Percentiles rank a stretch among this genome's conserved stretches.
Evolutionary conservation across 2,113 vertebrate genomes (phyloP).

Genomic region (Empidonax traillii): DNA sequence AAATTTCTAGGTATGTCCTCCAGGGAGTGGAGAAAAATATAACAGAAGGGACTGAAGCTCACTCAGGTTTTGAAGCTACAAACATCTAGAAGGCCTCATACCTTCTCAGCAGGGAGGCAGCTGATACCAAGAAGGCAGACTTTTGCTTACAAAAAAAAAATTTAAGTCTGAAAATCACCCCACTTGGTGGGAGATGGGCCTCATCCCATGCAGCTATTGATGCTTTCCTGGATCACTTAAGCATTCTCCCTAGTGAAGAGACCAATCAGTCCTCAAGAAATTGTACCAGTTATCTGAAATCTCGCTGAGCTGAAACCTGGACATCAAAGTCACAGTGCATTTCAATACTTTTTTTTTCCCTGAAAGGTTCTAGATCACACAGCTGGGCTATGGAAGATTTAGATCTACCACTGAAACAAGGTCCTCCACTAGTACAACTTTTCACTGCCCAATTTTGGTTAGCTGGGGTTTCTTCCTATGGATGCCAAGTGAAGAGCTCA

Average conservation of each 20-base stretch:
- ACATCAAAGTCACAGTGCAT: not conserved
- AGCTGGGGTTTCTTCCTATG: not conserved
- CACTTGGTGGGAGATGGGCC: not conserved
- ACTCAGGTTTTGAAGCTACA: not conserved
- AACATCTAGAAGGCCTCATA: not conserved
- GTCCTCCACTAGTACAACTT: not conserved
- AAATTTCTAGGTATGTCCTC: not conserved
- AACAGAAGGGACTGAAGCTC: not conserved
- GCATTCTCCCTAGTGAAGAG: not conserved
- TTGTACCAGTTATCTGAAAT: not conserved
- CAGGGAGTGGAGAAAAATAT: not conserved
- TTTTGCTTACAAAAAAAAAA: not conserved
- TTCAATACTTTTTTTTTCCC: not conserved
- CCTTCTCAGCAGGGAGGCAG: not conserved
- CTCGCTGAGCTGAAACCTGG: not conserved
- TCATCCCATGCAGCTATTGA: accelerated
- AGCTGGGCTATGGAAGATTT: not conserved
- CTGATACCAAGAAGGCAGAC: not conserved
- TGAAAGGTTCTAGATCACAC: not conserved
- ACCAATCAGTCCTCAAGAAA: not conserved
- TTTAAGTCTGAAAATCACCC: not conserved
- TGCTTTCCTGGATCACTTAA: not conserved
- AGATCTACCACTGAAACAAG: not conserved
- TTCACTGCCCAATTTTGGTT: not conserved
- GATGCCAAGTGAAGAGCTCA: not conserved